These are phyloP conservation scores for Malurus alboscapulatus DNA, from an alignment of 2,113 vertebrate species.

Conservation along the genomic window DNA sequence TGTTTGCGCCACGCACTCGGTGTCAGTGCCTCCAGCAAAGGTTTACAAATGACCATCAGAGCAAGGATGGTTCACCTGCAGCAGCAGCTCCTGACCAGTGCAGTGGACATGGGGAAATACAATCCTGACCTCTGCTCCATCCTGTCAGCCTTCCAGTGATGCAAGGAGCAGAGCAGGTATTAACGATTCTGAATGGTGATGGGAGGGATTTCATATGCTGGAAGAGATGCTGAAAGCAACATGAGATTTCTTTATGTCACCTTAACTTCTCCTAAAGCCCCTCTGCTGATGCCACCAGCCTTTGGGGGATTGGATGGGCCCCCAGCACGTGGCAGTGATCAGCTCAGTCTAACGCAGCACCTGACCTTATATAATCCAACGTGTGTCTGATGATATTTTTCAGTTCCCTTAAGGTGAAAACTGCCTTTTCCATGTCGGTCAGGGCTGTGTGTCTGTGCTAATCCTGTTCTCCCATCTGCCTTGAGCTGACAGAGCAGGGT, in stretches of 20 bases:
- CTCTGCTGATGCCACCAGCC: neutral
- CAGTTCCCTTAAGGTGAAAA: neutral
- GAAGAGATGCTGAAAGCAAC: neutral
- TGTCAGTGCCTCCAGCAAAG: conserved; percentile 24
- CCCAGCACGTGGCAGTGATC: neutral
- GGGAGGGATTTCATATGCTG: neutral
- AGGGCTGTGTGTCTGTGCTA: neutral
- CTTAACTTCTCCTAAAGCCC: neutral
- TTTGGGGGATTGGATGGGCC: neutral
- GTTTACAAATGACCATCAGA: conserved; percentile 37
- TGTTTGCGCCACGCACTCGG: conserved; percentile 12
- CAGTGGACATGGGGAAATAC: conserved; percentile 17
- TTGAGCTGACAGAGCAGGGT: neutral
- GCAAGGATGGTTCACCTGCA: conserved; percentile 8
- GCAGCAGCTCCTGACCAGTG: conserved; percentile 1
- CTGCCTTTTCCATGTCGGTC: neutral
- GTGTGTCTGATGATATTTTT: neutral
- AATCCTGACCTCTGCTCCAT: conserved; percentile 23
- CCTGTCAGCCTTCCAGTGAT: conserved; percentile 28
- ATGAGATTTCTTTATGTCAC: neutral
- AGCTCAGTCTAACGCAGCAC: accelerated
- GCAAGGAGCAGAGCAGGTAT: conserved; percentile 20
- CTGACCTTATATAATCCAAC: neutral
- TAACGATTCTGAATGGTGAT: neutral
- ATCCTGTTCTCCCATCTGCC: neutral